Percentiles rank a stretch among this genome's conserved stretches.
Conservation (phyloP, 1,140 invertebrate genomes). For the Goniozus legneri region DNA sequence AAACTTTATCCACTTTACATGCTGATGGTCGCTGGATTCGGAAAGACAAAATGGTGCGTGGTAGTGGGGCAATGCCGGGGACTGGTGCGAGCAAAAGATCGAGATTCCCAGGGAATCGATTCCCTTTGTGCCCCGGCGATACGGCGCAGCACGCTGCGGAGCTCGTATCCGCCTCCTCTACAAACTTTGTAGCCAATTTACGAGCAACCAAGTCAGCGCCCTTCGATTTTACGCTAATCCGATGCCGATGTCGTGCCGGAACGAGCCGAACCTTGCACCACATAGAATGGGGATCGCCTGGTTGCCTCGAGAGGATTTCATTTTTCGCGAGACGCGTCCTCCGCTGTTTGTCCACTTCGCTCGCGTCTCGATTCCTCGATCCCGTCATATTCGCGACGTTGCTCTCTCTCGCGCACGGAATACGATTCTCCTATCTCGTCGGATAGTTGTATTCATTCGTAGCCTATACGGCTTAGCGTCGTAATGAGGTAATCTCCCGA, state of each 20-base stretch:
- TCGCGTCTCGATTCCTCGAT: slow-evolving; percentile 22
- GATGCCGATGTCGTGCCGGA: slow-evolving; percentile 32
- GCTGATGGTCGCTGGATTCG: slow-evolving; percentile 43
- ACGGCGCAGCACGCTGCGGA: slow-evolving; percentile 6
- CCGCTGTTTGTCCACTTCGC: slow-evolving; percentile 16
- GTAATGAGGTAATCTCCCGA: no score
- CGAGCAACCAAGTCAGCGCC: slow-evolving; percentile 40
- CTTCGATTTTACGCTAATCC: slow-evolving; percentile 43
- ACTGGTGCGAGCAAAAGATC: slow-evolving; percentile 21
- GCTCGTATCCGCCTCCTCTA: slow-evolving; percentile 23
- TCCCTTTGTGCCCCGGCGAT: slow-evolving; percentile 27
- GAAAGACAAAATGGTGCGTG: slow-evolving; percentile 37
- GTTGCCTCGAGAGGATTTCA: slow-evolving; percentile 29
- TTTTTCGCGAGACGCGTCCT: slow-evolving; percentile 22
- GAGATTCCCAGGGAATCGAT: slow-evolving; percentile 36
- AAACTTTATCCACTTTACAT: slow-evolving; percentile 45
- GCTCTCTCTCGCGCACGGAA: neutral
- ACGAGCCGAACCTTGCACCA: slow-evolving; percentile 24
- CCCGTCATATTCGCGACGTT: neutral
- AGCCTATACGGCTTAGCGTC: no score
- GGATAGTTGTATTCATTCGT: no score
- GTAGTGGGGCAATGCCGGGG: slow-evolving; percentile 8
- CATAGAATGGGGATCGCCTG: slow-evolving; percentile 5
- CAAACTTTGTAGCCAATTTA: slow-evolving; percentile 45
- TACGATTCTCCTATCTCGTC: no score